These are phyloP conservation scores for Halcyon smyrnensis DNA, from an alignment of 2,797 vertebrate genomes.

Conservation along the genomic window DNA sequence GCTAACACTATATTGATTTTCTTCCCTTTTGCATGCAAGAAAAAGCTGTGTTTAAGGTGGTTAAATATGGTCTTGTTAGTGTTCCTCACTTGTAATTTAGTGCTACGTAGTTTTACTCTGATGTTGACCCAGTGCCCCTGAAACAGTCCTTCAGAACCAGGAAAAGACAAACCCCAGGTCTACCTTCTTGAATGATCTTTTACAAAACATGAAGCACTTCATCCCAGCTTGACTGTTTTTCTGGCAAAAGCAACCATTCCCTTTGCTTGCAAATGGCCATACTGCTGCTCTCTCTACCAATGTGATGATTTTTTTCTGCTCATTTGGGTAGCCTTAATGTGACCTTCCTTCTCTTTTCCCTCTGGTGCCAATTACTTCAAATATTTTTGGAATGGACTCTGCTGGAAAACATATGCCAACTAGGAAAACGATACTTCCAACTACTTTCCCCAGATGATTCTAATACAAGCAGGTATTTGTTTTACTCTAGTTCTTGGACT, in stretches of 20 bases:
- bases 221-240: not conserved
- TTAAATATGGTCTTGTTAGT: not conserved
- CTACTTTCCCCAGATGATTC: not conserved
- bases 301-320: not conserved
- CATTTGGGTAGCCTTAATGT: conserved; percentile 2
- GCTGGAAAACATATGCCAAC: not conserved
- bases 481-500: not conserved
- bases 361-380: conserved; percentile 39
- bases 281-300: not conserved
- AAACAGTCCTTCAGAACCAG: not conserved
- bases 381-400: not conserved
- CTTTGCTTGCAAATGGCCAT: not conserved
- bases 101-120: not conserved
- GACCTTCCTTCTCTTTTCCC: conserved; percentile 34
- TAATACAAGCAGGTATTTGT: not conserved
- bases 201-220: not conserved
- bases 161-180: not conserved
- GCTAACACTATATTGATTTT: not conserved
- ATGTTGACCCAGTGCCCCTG: not conserved
- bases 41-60: not conserved
- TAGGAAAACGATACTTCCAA: not conserved
- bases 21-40: not conserved
- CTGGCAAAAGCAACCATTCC: not conserved
- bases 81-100: not conserved
- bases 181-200: not conserved